Conservation (phyloP, 1,140 invertebrate species). For the Pseudachorutes palmiensis region DNA sequence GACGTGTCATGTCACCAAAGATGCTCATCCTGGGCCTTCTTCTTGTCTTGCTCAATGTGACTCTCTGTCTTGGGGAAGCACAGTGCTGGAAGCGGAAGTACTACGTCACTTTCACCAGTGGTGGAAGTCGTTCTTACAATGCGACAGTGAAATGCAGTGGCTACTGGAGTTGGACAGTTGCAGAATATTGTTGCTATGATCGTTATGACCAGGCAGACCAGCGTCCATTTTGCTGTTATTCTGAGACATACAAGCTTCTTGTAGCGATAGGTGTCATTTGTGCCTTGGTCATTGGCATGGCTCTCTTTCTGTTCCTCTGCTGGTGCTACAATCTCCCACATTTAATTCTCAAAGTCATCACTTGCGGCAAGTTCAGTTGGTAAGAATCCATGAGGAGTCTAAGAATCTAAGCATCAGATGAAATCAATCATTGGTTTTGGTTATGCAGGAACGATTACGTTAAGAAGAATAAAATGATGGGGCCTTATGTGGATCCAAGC, state of each 20-base stretch:
- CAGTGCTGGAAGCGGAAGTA: conserved; percentile 30
- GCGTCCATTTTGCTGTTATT: conserved; percentile 35
- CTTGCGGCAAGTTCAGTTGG: conserved; percentile 33
- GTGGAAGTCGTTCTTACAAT: conserved; percentile 9
- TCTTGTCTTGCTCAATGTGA: not conserved
- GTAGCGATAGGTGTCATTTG: conserved; percentile 34
- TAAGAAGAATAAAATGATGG: conserved; percentile 20
- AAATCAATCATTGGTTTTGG: too few relatives aligned
- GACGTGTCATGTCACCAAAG: too few relatives aligned
- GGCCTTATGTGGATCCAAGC: conserved; percentile 34
- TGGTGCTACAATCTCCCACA: conserved; percentile 36
- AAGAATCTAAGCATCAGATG: not conserved
- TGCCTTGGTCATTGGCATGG: conserved; percentile 19
- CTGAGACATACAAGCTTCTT: conserved; percentile 35
- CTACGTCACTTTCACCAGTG: conserved; percentile 13
- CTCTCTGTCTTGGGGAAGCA: conserved; percentile 19
- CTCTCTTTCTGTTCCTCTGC: conserved; percentile 31
- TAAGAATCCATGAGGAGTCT: conserved; percentile 19
- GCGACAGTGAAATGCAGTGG: conserved; percentile 20
- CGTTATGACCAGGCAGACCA: conserved; percentile 24
- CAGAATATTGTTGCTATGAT: conserved; percentile 30
- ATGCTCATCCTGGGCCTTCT: not conserved
- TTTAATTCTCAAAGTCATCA: conserved; percentile 29
- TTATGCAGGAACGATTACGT: conserved; percentile 33
- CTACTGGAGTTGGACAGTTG: conserved; percentile 29